A percentile compares a stretch with the other conserved stretches of the same genome.
Conservation (phyloP, 2,113 vertebrate genomes). For the Haemorhous mexicanus region DNA sequence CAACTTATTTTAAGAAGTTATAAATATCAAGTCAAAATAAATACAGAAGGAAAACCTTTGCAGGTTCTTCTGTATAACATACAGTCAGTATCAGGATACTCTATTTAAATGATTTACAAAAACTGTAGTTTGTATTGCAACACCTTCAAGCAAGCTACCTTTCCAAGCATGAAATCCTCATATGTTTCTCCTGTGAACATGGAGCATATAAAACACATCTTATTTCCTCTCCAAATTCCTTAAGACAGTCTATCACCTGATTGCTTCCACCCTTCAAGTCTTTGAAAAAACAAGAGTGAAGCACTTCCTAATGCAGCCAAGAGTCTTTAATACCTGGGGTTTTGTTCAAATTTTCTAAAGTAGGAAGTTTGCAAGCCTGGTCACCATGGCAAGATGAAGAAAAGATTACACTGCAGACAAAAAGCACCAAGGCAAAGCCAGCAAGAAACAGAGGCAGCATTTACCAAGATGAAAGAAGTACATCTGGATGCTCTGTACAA, state of each 20-base stretch:
- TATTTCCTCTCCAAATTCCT: not conserved
- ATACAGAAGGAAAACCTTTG: not conserved
- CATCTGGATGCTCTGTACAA: not conserved
- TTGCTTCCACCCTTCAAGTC: not conserved
- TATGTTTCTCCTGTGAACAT: not conserved
- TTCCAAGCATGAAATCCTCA: not conserved
- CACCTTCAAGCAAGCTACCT: not conserved
- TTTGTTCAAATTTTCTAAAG: slow-evolving; percentile 32
- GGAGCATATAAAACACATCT: not conserved
- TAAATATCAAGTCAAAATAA: slow-evolving; percentile 24
- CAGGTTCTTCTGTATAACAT: not conserved
- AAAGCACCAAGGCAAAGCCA: not conserved
- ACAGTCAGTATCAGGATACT: not conserved
- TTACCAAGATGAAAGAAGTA: not conserved
- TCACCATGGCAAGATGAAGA: slow-evolving; percentile 28
- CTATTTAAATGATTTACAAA: slow-evolving; percentile 26
- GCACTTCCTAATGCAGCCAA: not conserved
- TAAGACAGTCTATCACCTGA: not conserved
- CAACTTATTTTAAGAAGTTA: not conserved
- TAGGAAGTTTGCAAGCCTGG: slow-evolving; percentile 23
- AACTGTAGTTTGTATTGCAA: not conserved
- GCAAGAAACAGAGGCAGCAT: not conserved
- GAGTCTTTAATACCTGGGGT: not conserved
- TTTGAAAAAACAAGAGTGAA: not conserved
- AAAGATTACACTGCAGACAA: slow-evolving; percentile 19